Conservation (phyloP, 2,797 vertebrate genomes). For the Thaleichthys pacificus region DNA sequence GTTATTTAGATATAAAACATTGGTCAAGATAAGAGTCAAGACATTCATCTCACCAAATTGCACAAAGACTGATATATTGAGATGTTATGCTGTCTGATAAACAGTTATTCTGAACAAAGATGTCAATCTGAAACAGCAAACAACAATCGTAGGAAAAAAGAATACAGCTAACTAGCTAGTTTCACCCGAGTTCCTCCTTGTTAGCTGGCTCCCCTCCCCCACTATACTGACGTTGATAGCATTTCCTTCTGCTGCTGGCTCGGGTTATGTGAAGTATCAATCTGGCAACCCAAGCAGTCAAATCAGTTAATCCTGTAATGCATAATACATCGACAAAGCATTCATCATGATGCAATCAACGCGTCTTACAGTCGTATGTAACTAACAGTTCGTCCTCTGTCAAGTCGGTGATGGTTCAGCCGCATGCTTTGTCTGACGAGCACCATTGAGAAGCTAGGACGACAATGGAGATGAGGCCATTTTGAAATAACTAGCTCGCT, state of each 20-base stretch:
- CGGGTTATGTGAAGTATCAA: conserved; percentile 11
- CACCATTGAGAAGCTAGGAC: conserved; percentile 51
- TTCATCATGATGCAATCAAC: conserved; percentile 17
- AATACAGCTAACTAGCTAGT: background rate
- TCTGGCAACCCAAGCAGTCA: conserved; percentile 10
- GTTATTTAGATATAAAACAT: conserved; percentile 10
- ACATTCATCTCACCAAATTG: conserved; percentile 20
- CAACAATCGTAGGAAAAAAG: background rate
- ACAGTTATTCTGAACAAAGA: background rate
- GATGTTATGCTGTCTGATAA: background rate
- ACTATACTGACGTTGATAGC: conserved; percentile 31
- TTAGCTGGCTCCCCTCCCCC: conserved; percentile 33
- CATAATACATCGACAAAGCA: conserved; percentile 3
- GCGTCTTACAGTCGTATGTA: background rate
- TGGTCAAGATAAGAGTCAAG: background rate
- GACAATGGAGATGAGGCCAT: conserved; percentile 74
- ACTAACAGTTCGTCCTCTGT: background rate
- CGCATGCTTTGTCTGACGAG: conserved; percentile 76
- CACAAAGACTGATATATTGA: background rate
- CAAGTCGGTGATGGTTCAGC: conserved; percentile 28
- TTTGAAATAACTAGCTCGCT: conserved; percentile 60
- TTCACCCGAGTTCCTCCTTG: conserved; percentile 5
- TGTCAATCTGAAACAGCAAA: conserved; percentile 13
- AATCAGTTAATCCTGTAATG: conserved; percentile 8
- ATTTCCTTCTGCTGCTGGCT: conserved; percentile 19